Evolutionary conservation across 2,888 invertebrate species (phyloP).

Genomic region (Nematopogon swammerdamellus): DNA sequence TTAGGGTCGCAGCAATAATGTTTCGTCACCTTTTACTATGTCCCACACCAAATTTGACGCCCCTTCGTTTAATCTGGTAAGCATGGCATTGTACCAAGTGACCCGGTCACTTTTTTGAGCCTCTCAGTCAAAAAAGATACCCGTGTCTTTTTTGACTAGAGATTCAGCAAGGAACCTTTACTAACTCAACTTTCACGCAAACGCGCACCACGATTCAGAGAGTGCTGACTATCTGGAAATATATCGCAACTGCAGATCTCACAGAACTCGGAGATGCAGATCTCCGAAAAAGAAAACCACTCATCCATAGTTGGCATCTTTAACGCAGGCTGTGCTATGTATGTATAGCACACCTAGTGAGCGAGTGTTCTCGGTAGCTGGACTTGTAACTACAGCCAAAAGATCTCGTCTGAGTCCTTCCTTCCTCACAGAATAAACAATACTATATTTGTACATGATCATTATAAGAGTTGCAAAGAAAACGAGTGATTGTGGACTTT

Average conservation of each 20-base stretch:
- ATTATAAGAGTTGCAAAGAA: slow-evolving; percentile 1
- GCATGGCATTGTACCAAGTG: too few relatives aligned
- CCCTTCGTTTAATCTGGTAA: too few relatives aligned
- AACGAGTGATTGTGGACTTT: background rate
- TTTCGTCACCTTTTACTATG: too few relatives aligned
- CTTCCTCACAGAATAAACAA: background rate
- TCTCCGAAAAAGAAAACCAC: background rate
- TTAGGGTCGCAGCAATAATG: too few relatives aligned
- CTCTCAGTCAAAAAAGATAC: slow-evolving; percentile 1
- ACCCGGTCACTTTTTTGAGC: too few relatives aligned
- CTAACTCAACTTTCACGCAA: slow-evolving; percentile 1
- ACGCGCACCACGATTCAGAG: background rate
- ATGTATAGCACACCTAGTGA: background rate
- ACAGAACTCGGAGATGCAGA: background rate
- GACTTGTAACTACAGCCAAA: slow-evolving; percentile 1
- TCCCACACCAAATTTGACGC: too few relatives aligned
- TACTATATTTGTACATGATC: background rate
- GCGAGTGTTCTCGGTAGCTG: slow-evolving; percentile 1
- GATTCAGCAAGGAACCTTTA: background rate
- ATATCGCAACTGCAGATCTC: slow-evolving; percentile 1
- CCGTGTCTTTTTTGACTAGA: slow-evolving; percentile 1
- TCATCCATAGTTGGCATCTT: slow-evolving; percentile 1
- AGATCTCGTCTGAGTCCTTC: slow-evolving; percentile 1
- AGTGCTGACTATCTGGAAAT: slow-evolving; percentile 2
- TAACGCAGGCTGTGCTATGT: slow-evolving; percentile 1